phyloP scores from a whole-genome alignment of 2,797 vertebrate species.

The Arremon brunneinucha region DNA sequence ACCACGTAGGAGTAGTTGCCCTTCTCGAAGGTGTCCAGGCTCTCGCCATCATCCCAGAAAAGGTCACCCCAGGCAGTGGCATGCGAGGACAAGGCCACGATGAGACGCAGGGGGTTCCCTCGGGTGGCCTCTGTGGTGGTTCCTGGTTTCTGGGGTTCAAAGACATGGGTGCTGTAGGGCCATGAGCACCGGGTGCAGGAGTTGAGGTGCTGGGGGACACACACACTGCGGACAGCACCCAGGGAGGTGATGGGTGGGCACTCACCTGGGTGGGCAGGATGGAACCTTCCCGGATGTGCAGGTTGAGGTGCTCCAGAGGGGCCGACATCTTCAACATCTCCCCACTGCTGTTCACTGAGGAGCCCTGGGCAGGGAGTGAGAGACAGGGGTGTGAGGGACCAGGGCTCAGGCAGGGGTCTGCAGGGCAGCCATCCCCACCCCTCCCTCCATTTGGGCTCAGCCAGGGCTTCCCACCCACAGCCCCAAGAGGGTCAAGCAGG shows the following conservation, averaged over 20 bases:
- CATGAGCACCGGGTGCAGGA: neutral
- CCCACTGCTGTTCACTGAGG: conserved; percentile 76
- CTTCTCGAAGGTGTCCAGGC: conserved; percentile 79
- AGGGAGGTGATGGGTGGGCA: neutral
- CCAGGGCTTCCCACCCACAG: neutral
- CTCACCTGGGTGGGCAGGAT: conserved; percentile 84
- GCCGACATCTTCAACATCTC: conserved; percentile 78
- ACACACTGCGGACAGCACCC: fast-evolving
- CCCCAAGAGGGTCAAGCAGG: fast-evolving
- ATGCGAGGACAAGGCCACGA: conserved; percentile 73
- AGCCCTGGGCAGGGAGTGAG: conserved; percentile 63
- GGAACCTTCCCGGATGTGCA: conserved; percentile 83
- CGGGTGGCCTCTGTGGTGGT: conserved; percentile 76
- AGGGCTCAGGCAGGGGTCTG: fast-evolving
- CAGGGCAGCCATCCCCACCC: neutral
- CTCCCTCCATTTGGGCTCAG: neutral
- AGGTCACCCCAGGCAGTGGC: conserved; percentile 81
- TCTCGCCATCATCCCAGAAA: conserved; percentile 88
- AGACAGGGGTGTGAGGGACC: fast-evolving
- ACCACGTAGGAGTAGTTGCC: conserved; percentile 78
- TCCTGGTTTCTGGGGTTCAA: conserved; percentile 75
- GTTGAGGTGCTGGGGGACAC: neutral
- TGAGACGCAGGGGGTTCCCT: conserved; percentile 78
- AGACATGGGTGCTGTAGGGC: neutral
- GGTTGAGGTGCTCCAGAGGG: conserved; percentile 85